Conservation (phyloP, 2,113 vertebrate species). For the Pelvicachromis taeniatus region DNA sequence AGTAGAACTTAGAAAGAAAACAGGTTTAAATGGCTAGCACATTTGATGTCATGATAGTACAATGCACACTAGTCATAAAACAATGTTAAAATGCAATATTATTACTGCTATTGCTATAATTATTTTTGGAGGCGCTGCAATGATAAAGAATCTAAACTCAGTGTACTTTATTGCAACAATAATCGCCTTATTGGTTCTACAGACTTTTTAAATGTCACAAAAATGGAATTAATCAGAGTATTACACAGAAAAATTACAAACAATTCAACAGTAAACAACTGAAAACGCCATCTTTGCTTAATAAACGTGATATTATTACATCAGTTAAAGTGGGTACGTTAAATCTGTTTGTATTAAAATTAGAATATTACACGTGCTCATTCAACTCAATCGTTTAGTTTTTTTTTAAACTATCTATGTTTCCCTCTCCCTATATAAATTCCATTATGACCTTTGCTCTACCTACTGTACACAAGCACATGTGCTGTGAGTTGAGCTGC, state of each 20-base stretch:
- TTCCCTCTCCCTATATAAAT: background rate
- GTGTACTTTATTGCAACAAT: background rate
- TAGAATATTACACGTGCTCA: background rate
- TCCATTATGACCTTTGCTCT: conserved; percentile 28
- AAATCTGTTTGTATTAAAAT: background rate
- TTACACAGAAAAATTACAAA: background rate
- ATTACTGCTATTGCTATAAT: too few relatives aligned
- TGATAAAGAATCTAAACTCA: too few relatives aligned
- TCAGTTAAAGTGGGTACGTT: background rate
- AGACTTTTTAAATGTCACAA: background rate
- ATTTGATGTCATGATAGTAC: too few relatives aligned
- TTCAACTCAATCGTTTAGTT: background rate
- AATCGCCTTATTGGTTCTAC: background rate
- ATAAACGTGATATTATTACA: background rate
- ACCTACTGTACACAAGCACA: background rate
- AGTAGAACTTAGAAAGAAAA: too few relatives aligned
- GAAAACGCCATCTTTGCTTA: background rate
- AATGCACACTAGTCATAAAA: too few relatives aligned
- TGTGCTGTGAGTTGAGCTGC: conserved; percentile 13
- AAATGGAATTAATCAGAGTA: fast-evolving
- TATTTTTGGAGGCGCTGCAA: too few relatives aligned
- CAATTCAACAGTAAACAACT: background rate
- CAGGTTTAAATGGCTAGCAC: too few relatives aligned
- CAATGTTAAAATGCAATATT: too few relatives aligned
- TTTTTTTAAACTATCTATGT: fast-evolving